These are phyloP conservation scores for Psix sp. DNA, from an alignment of 1,140 invertebrate species.

Conservation along the genomic window DNA sequence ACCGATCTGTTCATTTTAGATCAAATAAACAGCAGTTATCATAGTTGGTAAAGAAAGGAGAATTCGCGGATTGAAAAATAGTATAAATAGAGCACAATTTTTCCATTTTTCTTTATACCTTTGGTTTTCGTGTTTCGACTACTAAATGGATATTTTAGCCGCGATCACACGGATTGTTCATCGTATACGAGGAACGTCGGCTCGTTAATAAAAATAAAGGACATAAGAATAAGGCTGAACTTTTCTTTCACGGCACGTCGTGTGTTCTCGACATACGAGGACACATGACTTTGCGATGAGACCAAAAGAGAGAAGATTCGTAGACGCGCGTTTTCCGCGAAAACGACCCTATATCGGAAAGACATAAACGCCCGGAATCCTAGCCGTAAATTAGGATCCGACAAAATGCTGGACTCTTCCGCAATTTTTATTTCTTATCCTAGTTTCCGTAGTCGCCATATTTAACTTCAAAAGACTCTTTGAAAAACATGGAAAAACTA, in stretches of 20 bases:
- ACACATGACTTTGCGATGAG: constrained; percentile 59
- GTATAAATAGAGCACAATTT: constrained; percentile 36
- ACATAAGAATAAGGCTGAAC: constrained; percentile 63
- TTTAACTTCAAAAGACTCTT: constrained; percentile 33
- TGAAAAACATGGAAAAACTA: constrained; percentile 20
- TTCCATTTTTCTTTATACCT: constrained; percentile 52
- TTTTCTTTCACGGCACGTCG: constrained; percentile 68
- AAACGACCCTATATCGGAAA: constrained; percentile 76
- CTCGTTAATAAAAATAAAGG: constrained; percentile 67
- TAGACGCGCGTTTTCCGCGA: constrained; percentile 67
- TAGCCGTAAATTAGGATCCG: constrained; percentile 76
- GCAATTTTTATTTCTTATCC: constrained; percentile 64
- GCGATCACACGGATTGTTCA: constrained; percentile 59
- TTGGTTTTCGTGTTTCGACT: constrained; percentile 55
- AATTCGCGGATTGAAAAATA: constrained; percentile 28
- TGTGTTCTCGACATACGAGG: constrained; percentile 63
- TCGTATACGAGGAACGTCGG: constrained; percentile 58
- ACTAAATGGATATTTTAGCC: constrained; percentile 53
- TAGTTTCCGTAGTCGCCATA: constrained; percentile 51
- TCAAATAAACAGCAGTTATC: no score
- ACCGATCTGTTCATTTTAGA: not conserved
- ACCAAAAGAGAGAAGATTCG: constrained; percentile 67
- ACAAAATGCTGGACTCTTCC: constrained; percentile 72
- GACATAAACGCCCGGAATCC: constrained; percentile 77
- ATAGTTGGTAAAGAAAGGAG: not conserved